These are phyloP conservation scores for Atethmia centrago DNA, from an alignment of 2,888 invertebrate genomes.

Conservation along the genomic window DNA sequence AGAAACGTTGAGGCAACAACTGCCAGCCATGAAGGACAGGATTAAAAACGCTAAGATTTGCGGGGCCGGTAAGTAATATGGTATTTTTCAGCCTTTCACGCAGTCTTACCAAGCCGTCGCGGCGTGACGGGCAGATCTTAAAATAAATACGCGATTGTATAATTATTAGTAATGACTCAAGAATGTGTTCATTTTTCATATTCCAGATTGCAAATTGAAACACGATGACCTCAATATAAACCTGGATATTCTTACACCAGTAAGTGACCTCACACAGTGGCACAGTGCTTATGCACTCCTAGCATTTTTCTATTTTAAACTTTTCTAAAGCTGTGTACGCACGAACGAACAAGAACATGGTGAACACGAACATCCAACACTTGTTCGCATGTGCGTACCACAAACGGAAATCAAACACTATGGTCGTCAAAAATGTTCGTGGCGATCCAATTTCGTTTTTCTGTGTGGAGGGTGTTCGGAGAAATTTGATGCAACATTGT, in stretches of 20 bases:
- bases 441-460: too few relatives aligned
- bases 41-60: constrained; percentile 87
- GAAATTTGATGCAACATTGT: too few relatives aligned
- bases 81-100: not conserved
- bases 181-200: constrained; percentile 4
- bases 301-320: too few relatives aligned
- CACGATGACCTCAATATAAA: constrained; percentile 89
- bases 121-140: not conserved
- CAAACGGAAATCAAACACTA: too few relatives aligned
- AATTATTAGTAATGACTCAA: not conserved
- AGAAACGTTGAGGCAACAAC: constrained; percentile 80
- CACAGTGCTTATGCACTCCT: too few relatives aligned
- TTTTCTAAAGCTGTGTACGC: too few relatives aligned
- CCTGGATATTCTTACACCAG: constrained; percentile 87
- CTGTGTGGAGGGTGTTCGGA: too few relatives aligned
- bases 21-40: constrained; percentile 85
- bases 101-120: too few relatives aligned
- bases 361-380: too few relatives aligned
- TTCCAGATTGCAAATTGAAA: constrained; percentile 88
- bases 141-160: not conserved
- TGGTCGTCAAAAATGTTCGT: too few relatives aligned
- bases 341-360: too few relatives aligned
- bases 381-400: too few relatives aligned
- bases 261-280: constrained; percentile 68
- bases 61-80: constrained; percentile 79